Conservation (phyloP, 1,140 invertebrate genomes). For the Whitmania pigra region DNA sequence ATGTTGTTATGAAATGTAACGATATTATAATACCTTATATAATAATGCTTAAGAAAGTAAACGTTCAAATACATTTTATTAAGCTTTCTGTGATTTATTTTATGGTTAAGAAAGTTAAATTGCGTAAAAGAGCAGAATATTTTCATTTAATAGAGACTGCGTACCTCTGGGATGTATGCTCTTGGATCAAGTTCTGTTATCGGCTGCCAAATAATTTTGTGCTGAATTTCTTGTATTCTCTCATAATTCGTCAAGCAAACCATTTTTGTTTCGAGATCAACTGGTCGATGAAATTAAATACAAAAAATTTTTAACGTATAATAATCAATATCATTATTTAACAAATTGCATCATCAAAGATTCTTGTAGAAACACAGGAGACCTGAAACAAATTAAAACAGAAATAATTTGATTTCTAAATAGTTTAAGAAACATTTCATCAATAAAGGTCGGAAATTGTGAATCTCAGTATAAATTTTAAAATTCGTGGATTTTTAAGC, state of each 20-base stretch:
- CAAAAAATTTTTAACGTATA: background rate
- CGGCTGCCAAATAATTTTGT: conserved; percentile 55
- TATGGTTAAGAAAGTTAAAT: too few species aligned
- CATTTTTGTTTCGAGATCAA: conserved; percentile 58
- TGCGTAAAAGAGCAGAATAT: too few species aligned
- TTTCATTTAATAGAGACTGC: conserved; percentile 10
- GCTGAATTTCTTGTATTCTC: conserved; percentile 55
- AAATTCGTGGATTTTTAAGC: too few species aligned
- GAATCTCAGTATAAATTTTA: too few species aligned
- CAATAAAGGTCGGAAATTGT: too few species aligned
- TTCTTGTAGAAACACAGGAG: too few species aligned
- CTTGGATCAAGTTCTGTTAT: conserved; percentile 55
- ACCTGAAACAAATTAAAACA: too few species aligned
- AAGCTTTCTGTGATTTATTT: too few species aligned
- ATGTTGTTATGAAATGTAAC: background rate
- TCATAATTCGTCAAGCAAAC: conserved; percentile 62
- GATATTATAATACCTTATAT: background rate
- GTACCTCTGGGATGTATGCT: conserved; percentile 54
- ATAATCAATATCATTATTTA: too few species aligned
- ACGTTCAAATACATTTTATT: background rate
- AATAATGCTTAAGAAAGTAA: background rate
- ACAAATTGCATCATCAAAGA: too few species aligned
- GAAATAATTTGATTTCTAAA: too few species aligned
- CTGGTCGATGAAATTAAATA: conserved; percentile 37
- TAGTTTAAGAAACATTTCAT: too few species aligned